Conservation (phyloP, 2,113 vertebrate species). For the Micromys minutus region DNA sequence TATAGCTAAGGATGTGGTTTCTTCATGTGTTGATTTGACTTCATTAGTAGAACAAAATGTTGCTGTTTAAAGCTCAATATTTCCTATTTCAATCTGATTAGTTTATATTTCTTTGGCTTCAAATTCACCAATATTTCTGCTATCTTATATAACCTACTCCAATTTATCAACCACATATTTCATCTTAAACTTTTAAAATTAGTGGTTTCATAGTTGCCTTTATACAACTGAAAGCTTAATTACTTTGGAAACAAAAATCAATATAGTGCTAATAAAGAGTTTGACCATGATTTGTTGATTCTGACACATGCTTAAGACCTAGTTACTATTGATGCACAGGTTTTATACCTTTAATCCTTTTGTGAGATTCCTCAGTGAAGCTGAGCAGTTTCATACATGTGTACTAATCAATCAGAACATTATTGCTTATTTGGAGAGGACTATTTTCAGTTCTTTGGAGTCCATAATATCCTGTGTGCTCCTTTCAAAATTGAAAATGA, state of each 20-base stretch:
- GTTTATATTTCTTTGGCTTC: background rate
- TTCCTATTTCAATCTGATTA: background rate
- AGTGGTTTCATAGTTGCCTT: background rate
- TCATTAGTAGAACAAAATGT: background rate
- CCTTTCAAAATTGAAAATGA: background rate
- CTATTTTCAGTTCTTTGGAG: background rate
- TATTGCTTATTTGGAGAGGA: background rate
- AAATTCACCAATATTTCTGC: slow-evolving; percentile 9
- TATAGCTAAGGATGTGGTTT: background rate
- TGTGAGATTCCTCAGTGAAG: background rate
- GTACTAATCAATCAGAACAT: background rate
- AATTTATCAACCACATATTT: background rate
- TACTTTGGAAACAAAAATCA: background rate
- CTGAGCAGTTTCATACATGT: background rate
- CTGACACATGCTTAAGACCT: background rate
- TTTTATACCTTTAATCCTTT: background rate
- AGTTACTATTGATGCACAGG: background rate
- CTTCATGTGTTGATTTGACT: background rate
- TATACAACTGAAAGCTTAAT: background rate
- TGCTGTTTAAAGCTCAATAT: background rate
- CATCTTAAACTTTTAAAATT: background rate
- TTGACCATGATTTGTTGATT: background rate
- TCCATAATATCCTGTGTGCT: background rate
- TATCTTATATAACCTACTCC: background rate
- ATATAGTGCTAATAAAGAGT: background rate